Evolutionary conservation across 2,797 vertebrate species (phyloP).

Genomic region (Pangasius mekongensis): DNA sequence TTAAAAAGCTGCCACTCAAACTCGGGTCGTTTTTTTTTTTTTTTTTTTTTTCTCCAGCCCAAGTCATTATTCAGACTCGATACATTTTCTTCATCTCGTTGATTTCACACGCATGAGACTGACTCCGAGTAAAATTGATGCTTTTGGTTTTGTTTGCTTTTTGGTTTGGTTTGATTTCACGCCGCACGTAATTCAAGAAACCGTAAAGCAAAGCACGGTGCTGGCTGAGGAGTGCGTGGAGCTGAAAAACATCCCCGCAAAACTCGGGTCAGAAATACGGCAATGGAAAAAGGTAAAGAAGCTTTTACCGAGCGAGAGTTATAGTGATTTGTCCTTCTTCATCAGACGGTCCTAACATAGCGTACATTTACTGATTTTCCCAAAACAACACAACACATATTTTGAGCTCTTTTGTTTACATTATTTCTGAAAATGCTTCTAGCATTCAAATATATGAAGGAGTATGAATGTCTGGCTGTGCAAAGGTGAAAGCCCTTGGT

Average conservation of each 20-base stretch:
- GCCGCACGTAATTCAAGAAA: background rate
- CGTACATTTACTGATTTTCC: background rate
- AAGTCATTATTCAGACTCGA: constrained; percentile 20
- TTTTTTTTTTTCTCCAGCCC: no score
- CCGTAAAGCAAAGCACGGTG: background rate
- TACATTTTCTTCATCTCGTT: background rate
- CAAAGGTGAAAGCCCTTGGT: background rate
- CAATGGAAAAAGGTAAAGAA: background rate
- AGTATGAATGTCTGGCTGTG: background rate
- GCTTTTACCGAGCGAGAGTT: background rate
- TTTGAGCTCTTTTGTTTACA: background rate
- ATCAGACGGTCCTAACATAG: background rate
- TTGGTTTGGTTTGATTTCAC: background rate
- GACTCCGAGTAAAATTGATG: background rate
- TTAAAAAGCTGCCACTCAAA: constrained; percentile 51
- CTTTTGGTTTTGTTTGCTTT: no score
- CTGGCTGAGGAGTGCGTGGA: background rate
- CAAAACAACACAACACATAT: background rate
- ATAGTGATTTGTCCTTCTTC: background rate
- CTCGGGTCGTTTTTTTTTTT: background rate
- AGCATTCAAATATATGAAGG: background rate
- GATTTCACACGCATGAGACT: background rate
- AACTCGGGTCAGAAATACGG: background rate
- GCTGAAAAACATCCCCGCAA: background rate
- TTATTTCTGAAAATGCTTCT: background rate